A percentile compares a stretch with the other conserved stretches of the same genome.
Evolutionary conservation across 1,140 invertebrate genomes (phyloP).

Genomic region (Centruroides vittatus): DNA sequence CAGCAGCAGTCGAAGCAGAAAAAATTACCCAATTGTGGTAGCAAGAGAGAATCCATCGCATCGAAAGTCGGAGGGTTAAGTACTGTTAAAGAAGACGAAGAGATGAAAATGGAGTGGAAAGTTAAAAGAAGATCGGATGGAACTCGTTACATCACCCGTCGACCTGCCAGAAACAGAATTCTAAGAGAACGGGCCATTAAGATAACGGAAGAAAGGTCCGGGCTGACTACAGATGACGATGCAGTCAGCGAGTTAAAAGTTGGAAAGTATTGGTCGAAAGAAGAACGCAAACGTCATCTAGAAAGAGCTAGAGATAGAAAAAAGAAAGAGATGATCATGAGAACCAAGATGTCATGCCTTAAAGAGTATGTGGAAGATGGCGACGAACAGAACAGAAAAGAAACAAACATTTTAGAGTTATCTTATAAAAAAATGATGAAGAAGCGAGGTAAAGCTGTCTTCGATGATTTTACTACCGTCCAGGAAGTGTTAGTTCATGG

Average conservation of each 20-base stretch:
- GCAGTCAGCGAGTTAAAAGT: conserved; percentile 65
- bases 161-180: conserved; percentile 52
- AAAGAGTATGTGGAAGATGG: not conserved
- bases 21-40: conserved; percentile 5
- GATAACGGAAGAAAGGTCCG: conserved; percentile 50
- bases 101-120: conserved; percentile 53
- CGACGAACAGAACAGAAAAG: not conserved
- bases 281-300: conserved; percentile 57
- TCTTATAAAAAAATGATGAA: conserved; percentile 36
- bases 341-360: not conserved
- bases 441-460: conserved; percentile 31
- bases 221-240: conserved; percentile 67
- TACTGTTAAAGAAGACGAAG: too few species aligned
- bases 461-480: conserved; percentile 37
- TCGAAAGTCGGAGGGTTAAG: too few species aligned
- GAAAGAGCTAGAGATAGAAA: conserved; percentile 50
- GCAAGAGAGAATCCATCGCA: conserved; percentile 27
- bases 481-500: conserved; percentile 37
- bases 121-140: conserved; percentile 63
- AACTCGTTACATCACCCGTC: conserved; percentile 56
- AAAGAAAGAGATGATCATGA: not conserved
- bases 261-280: conserved; percentile 63
- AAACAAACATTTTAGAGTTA: conserved; percentile 30
- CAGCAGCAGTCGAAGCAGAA: conserved; percentile 23
- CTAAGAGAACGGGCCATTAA: conserved; percentile 52